Evolutionary conservation across 2,113 vertebrate genomes (phyloP).

Genomic region (Ameiurus melas): DNA sequence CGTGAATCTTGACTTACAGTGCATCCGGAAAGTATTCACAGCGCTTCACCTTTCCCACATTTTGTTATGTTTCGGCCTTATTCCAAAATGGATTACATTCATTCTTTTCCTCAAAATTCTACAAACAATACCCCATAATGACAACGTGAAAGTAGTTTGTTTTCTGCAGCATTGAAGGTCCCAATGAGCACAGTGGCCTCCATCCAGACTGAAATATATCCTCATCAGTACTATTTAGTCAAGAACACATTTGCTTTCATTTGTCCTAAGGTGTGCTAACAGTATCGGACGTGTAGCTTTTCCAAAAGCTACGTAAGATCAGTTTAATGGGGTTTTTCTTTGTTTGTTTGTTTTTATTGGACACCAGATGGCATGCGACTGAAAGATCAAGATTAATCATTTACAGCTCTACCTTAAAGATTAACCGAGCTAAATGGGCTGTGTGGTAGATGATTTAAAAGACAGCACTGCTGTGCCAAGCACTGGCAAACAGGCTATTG

Average conservation of each 20-base stretch:
- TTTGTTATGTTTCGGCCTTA: too few relatives aligned
- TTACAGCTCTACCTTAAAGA: constrained; percentile 18
- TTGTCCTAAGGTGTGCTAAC: not conserved
- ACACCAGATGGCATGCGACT: not conserved
- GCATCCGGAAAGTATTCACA: too few relatives aligned
- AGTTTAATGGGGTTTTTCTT: not conserved
- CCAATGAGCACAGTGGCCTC: too few relatives aligned
- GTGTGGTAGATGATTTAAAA: constrained; percentile 9
- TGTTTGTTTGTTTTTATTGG: too few relatives aligned
- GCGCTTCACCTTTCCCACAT: too few relatives aligned
- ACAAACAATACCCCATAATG: too few relatives aligned
- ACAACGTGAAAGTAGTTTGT: too few relatives aligned
- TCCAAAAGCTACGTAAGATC: not conserved
- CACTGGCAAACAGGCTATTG: not conserved
- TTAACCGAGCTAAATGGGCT: not conserved
- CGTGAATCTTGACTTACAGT: too few relatives aligned
- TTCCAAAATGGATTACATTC: too few relatives aligned
- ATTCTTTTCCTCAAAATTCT: too few relatives aligned
- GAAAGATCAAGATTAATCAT: constrained; percentile 5
- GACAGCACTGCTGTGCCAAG: constrained; percentile 3
- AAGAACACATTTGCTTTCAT: not conserved
- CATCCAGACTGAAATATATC: not conserved
- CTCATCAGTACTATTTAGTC: not conserved
- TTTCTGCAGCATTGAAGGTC: too few relatives aligned
- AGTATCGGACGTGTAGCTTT: not conserved